Conservation (phyloP, 2,888 invertebrate genomes). For the Nephrocerus scutellatus region DNA sequence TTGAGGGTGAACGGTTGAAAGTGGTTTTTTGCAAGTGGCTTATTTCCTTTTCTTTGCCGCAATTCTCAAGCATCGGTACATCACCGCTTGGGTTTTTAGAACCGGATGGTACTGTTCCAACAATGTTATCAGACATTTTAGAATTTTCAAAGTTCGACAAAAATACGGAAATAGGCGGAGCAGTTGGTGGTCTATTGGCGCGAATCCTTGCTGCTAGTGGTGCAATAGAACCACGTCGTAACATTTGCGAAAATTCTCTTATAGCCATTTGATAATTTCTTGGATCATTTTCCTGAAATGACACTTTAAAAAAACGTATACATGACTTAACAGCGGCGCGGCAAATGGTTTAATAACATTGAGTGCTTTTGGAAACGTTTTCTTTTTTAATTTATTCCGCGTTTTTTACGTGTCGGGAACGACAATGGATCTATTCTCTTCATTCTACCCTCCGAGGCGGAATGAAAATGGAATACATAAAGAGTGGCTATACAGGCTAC, state of each 20-base stretch:
- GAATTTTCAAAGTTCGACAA: conserved; percentile 25
- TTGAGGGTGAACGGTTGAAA: conserved; percentile 1
- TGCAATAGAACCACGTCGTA: conserved; percentile 44
- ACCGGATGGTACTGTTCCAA: conserved; percentile 11
- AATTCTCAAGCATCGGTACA: too few species aligned
- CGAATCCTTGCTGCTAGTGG: conserved; percentile 43
- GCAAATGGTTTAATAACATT: too few species aligned
- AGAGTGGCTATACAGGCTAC: too few species aligned
- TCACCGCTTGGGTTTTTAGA: not conserved
- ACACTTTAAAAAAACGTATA: conserved; percentile 33
- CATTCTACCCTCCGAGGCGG: too few species aligned
- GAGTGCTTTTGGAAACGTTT: too few species aligned
- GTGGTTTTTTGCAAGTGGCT: conserved; percentile 23
- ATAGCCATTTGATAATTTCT: conserved; percentile 38
- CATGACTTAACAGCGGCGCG: not conserved
- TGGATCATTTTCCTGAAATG: conserved; percentile 47
- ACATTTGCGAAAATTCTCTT: conserved; percentile 44
- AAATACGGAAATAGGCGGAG: conserved; percentile 44
- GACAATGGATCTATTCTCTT: too few species aligned
- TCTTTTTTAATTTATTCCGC: too few species aligned
- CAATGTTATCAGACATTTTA: too few species aligned
- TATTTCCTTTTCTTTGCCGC: conserved; percentile 19
- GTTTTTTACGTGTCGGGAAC: too few species aligned
- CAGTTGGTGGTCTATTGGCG: conserved; percentile 45
- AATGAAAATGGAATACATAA: too few species aligned